Percentiles rank a stretch among this genome's conserved stretches.
Evolutionary conservation across 2,797 vertebrate genomes (phyloP).

Genomic region (Heteromormyrus szaboi): DNA sequence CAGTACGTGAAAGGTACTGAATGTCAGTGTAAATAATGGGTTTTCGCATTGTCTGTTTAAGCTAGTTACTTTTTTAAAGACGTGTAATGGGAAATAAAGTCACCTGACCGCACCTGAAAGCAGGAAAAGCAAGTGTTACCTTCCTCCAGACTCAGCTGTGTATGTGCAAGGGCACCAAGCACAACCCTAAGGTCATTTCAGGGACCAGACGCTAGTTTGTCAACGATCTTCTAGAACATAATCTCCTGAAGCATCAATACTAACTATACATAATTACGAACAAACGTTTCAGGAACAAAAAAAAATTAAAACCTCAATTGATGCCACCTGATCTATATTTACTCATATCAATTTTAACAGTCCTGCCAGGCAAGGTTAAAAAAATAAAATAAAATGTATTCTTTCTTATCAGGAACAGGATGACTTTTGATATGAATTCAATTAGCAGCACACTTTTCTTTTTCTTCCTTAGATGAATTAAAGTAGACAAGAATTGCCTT

Average conservation of each 20-base stretch:
- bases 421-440: conserved; percentile 14
- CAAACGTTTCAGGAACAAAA: neutral
- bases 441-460: conserved; percentile 14
- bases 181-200: neutral
- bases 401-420: neutral
- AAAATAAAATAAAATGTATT: neutral
- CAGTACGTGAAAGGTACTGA: neutral
- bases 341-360: neutral
- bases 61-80: neutral
- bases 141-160: neutral
- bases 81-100: neutral
- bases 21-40: neutral
- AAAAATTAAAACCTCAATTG: neutral
- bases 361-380: neutral
- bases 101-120: neutral
- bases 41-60: neutral
- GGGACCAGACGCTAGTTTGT: neutral
- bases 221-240: neutral
- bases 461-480: conserved; percentile 16
- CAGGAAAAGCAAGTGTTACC: neutral
- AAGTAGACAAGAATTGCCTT: neutral
- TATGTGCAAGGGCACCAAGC: neutral
- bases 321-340: neutral
- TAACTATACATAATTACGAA: neutral
- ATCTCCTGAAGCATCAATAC: neutral